A percentile compares a stretch with the other conserved stretches of the same genome.
Conservation (phyloP, 1,140 invertebrate species). For the Vollenhovia emeryi region DNA sequence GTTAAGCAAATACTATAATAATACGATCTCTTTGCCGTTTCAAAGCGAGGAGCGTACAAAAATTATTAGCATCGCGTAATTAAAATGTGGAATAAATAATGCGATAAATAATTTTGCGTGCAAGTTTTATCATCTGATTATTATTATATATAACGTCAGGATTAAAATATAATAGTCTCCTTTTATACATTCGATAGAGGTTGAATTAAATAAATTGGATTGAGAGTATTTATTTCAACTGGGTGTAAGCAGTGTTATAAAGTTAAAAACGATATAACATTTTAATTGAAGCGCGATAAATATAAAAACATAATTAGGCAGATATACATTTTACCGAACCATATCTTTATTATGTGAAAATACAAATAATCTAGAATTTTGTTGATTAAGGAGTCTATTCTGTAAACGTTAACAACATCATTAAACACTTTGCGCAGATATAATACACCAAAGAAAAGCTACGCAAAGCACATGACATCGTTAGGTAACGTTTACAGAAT, state of each 20-base stretch:
- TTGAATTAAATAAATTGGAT: slow-evolving; percentile 5
- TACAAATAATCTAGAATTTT: background rate
- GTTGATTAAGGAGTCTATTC: too few species aligned
- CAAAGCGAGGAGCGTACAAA: background rate
- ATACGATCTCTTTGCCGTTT: background rate
- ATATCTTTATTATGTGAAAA: background rate
- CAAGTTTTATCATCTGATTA: background rate
- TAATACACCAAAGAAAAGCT: too few species aligned
- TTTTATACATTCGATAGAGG: background rate
- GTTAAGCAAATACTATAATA: slow-evolving; percentile 26
- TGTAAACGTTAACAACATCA: too few species aligned
- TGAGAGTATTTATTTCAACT: background rate
- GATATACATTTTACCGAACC: background rate
- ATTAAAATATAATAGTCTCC: background rate
- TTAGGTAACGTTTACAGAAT: too few species aligned
- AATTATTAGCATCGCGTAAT: background rate
- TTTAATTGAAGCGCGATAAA: background rate
- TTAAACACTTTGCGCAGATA: too few species aligned
- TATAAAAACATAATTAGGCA: background rate
- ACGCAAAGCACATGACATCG: too few species aligned
- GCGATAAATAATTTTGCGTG: background rate
- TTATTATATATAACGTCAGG: background rate
- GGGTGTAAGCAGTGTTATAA: background rate
- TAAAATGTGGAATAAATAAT: background rate
- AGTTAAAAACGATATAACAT: background rate